A percentile compares a stretch with the other conserved stretches of the same genome.
Conservation (phyloP, 2,113 vertebrate species). For the Leptosomus discolor region DNA sequence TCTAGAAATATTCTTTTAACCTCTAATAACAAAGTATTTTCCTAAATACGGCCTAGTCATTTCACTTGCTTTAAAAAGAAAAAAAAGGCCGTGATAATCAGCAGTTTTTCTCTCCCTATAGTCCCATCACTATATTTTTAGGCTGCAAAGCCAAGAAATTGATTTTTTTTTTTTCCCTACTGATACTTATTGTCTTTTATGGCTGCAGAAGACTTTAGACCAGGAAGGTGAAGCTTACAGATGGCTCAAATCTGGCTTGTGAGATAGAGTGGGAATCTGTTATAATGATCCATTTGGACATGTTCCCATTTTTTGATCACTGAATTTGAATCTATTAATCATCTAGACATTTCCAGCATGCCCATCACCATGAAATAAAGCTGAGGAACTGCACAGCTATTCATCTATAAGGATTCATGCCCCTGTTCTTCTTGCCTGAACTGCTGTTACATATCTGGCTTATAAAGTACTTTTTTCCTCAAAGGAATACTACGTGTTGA, state of each 20-base stretch:
- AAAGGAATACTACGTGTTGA: not conserved
- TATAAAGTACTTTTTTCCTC: not conserved
- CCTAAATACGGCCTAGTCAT: not conserved
- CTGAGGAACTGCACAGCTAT: not conserved
- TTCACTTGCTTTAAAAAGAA: not conserved
- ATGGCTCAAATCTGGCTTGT: constrained; percentile 6
- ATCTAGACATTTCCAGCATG: constrained; percentile 17
- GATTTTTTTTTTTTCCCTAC: not conserved
- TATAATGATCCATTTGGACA: constrained; percentile 52
- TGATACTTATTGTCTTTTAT: constrained; percentile 42
- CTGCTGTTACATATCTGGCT: constrained; percentile 6
- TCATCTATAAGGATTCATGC: not conserved
- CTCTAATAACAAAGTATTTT: not conserved
- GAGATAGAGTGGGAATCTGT: constrained; percentile 21
- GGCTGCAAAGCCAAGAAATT: constrained; percentile 28
- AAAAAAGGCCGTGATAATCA: not conserved
- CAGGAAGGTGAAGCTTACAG: constrained; percentile 9
- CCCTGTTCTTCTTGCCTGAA: not conserved
- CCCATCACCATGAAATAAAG: constrained; percentile 35
- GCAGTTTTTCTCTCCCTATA: not conserved
- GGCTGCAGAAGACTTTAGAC: constrained; percentile 21
- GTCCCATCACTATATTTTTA: constrained; percentile 29
- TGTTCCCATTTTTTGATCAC: constrained; percentile 22
- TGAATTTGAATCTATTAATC: constrained; percentile 50
- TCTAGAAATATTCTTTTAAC: not conserved